Evolutionary conservation across 2,888 invertebrate genomes (phyloP).

Genomic region (Lasioglossum villosulum): DNA sequence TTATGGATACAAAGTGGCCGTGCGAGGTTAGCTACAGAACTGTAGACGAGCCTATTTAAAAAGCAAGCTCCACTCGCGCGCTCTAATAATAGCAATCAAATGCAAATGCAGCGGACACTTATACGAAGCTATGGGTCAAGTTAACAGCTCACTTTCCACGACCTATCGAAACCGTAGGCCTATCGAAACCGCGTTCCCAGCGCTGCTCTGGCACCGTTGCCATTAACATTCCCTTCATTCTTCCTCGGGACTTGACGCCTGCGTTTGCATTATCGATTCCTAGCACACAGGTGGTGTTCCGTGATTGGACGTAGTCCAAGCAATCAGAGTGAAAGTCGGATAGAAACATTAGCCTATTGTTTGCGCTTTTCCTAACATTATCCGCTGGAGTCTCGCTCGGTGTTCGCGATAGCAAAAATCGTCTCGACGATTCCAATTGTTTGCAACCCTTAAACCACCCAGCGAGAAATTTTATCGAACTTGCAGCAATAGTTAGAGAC

Average conservation of each 20-base stretch:
- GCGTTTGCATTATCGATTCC: constrained; percentile 6
- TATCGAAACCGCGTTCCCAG: constrained; percentile 5
- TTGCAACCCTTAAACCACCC: neutral
- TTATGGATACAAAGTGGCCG: neutral
- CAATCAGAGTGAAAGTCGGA: constrained; percentile 16
- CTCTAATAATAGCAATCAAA: constrained; percentile 4
- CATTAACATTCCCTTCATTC: constrained; percentile 9
- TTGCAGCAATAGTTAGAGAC: neutral
- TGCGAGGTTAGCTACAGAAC: neutral
- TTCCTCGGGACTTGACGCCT: neutral
- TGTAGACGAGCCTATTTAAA: neutral
- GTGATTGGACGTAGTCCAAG: constrained; percentile 5
- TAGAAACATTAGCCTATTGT: constrained; percentile 9
- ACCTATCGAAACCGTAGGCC: constrained; percentile 14
- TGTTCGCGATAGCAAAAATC: neutral
- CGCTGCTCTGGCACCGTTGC: neutral
- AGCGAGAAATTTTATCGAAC: neutral
- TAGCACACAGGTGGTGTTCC: constrained; percentile 2
- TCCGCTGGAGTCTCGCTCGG: neutral
- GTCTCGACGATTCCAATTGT: neutral
- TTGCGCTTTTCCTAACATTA: constrained; percentile 13
- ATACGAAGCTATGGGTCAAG: neutral
- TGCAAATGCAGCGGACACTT: neutral
- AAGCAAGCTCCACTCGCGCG: neutral
- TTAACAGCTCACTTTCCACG: constrained; percentile 11